A percentile compares a stretch with the other conserved stretches of the same genome.
phyloP scores from a whole-genome alignment of 1,140 invertebrate species.

The Hyphantria cunea region DNA sequence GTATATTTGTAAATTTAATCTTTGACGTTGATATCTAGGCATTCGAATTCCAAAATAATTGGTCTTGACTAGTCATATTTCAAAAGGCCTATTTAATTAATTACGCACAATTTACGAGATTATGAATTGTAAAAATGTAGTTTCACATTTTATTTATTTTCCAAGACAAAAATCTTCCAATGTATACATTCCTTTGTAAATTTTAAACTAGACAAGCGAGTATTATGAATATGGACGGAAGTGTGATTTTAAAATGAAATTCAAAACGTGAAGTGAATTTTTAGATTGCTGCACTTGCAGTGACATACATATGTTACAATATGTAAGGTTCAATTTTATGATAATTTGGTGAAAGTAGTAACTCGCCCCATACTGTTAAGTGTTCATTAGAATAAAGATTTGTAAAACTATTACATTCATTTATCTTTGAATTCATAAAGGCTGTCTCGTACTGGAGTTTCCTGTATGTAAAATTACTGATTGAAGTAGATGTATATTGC shows the following conservation, averaged over 20 bases:
- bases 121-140: constrained; percentile 30
- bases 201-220: constrained; percentile 41
- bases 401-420: constrained; percentile 71
- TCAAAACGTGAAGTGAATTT: constrained; percentile 59
- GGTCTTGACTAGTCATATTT: constrained; percentile 77
- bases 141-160: constrained; percentile 40
- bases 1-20: constrained; percentile 10
- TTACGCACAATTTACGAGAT: constrained; percentile 64
- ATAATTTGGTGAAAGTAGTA: constrained; percentile 55
- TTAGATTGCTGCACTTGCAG: constrained; percentile 53
- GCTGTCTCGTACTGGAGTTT: constrained; percentile 69
- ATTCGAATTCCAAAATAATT: constrained; percentile 36
- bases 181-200: constrained; percentile 71
- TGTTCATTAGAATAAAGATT: constrained; percentile 78
- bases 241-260: constrained; percentile 72
- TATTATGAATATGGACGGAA: constrained; percentile 37
- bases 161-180: constrained; percentile 60
- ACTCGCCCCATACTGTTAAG: constrained; percentile 72
- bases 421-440: constrained; percentile 68
- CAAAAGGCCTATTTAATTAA: constrained; percentile 62
- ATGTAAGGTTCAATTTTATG: constrained; percentile 70
- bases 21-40: constrained; percentile 11
- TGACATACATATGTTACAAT: constrained; percentile 43
- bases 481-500: constrained; percentile 70
- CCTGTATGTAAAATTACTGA: constrained; percentile 66